Evolutionary conservation across 2,888 invertebrate species (phyloP).

Genomic region (Trachelus troglodyta): DNA sequence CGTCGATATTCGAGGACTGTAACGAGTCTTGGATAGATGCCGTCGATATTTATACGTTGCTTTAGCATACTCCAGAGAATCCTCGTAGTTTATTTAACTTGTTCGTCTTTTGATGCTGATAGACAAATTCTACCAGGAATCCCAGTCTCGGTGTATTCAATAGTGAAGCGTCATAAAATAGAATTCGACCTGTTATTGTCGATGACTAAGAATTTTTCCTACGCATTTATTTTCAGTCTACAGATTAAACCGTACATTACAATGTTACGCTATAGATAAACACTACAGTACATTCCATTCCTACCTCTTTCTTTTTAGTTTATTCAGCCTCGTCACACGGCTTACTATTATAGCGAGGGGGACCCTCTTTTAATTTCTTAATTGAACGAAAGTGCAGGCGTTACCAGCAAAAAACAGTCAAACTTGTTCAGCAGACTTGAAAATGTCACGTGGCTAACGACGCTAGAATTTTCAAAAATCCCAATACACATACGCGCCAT

Average conservation of each 20-base stretch:
- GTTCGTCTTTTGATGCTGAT: background rate
- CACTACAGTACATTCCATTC: background rate
- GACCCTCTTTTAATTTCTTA: background rate
- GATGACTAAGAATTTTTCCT: background rate
- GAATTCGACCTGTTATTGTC: background rate
- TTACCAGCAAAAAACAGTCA: background rate
- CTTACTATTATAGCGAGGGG: background rate
- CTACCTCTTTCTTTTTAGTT: conserved; percentile 7
- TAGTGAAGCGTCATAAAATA: background rate
- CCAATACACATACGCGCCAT: background rate
- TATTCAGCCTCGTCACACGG: background rate
- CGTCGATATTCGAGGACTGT: background rate
- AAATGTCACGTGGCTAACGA: background rate
- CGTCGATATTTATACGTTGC: background rate
- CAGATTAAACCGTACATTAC: background rate
- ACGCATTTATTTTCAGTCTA: background rate
- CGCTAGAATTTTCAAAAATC: background rate
- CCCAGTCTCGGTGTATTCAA: background rate
- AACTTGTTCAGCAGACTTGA: background rate
- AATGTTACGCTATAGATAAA: background rate
- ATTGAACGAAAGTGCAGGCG: conserved; percentile 3
- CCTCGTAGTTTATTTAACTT: background rate
- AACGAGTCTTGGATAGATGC: background rate
- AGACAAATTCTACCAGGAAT: background rate
- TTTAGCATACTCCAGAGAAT: background rate